A percentile compares a stretch with the other conserved stretches of the same genome.
Evolutionary conservation across 2,888 invertebrate species (phyloP).

Genomic region (Pseudoips prasinana): DNA sequence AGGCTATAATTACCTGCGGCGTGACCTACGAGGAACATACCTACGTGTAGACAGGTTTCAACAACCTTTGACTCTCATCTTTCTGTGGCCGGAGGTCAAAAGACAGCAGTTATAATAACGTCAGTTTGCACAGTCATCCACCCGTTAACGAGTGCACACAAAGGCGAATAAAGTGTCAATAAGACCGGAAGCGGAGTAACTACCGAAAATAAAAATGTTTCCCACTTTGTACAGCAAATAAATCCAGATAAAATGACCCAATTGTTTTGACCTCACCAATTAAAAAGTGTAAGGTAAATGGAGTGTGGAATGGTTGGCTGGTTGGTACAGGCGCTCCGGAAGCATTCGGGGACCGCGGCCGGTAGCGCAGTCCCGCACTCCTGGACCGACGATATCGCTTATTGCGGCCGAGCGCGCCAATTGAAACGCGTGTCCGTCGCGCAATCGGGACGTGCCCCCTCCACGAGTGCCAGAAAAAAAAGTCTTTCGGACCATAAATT

Average conservation of each 20-base stretch:
- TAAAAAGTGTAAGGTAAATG: slow-evolving; percentile 78
- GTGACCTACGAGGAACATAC: too few species aligned
- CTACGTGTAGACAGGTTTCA: too few species aligned
- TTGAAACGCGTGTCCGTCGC: slow-evolving; percentile 76
- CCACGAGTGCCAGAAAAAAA: slow-evolving; percentile 44
- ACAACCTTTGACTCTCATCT: too few species aligned
- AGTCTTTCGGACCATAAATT: slow-evolving; percentile 46
- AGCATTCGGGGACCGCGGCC: slow-evolving; percentile 57
- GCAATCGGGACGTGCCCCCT: slow-evolving; percentile 57
- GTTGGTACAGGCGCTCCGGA: slow-evolving; percentile 61
- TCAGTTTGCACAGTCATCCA: slow-evolving; percentile 20
- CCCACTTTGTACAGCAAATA: slow-evolving; percentile 52
- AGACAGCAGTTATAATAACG: too few species aligned
- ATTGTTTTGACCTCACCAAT: slow-evolving; percentile 78
- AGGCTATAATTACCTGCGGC: too few species aligned
- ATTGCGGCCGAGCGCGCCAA: slow-evolving; percentile 72
- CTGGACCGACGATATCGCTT: slow-evolving; percentile 61
- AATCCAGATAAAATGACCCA: slow-evolving; percentile 68
- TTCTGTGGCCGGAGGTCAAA: too few species aligned
- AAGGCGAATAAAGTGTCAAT: slow-evolving; percentile 23
- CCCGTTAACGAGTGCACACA: slow-evolving; percentile 16
- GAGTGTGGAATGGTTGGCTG: slow-evolving; percentile 43
- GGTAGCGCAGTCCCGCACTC: slow-evolving; percentile 58
- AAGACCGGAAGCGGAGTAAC: slow-evolving; percentile 40
- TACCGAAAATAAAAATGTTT: slow-evolving; percentile 42